Conservation (phyloP, 2,113 vertebrate genomes). For the Sorex fumeus region DNA sequence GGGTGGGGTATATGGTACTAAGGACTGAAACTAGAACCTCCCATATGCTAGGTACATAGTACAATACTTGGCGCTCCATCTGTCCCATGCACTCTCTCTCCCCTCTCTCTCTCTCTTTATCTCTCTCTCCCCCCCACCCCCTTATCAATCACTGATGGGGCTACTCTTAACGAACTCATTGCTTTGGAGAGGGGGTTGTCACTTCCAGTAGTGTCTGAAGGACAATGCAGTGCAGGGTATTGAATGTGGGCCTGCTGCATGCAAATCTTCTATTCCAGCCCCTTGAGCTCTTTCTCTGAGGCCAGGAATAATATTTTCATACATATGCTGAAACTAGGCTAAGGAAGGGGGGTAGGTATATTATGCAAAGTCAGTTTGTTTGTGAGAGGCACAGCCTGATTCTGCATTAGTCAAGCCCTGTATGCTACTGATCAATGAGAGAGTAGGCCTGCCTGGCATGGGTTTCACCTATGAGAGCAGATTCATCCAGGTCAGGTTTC, state of each 20-base stretch:
- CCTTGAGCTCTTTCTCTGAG: not conserved
- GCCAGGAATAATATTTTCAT: not conserved
- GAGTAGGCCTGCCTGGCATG: too few species aligned
- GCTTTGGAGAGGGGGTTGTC: too few species aligned
- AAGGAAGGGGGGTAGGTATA: not conserved
- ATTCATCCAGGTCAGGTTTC: not conserved
- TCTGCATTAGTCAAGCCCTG: not conserved
- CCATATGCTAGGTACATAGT: too few species aligned
- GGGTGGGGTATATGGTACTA: too few species aligned
- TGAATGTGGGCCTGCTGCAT: not conserved
- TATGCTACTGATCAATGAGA: too few species aligned
- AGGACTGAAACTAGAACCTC: too few species aligned
- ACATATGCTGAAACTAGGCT: not conserved
- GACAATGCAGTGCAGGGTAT: not conserved
- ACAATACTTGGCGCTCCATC: too few species aligned
- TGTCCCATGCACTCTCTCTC: too few species aligned
- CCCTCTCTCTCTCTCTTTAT: too few species aligned
- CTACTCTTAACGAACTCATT: too few species aligned
- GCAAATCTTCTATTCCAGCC: not conserved
- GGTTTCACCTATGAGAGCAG: rapidly evolving
- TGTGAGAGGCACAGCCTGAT: not conserved
- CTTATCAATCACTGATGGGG: too few species aligned
- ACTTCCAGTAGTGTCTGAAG: not conserved
- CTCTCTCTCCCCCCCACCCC: too few species aligned
- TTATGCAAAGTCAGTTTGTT: not conserved